Evolutionary conservation across 2,888 invertebrate genomes (phyloP), one percentile per base, ranked within the genome.

Genomic region (Hirtodrosophila histrioides): DNA sequence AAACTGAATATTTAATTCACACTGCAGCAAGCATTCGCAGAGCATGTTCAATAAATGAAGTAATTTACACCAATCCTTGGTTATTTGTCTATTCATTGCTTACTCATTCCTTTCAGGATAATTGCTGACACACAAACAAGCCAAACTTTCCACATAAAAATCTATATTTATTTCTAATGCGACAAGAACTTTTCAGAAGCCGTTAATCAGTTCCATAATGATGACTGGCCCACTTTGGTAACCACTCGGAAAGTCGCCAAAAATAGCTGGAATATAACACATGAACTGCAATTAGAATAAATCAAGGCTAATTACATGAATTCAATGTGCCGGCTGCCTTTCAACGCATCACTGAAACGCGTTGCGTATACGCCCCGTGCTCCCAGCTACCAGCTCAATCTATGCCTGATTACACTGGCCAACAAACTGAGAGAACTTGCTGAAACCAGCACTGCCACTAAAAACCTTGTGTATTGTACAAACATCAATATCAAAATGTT

Each of bases 31-130:
- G 17, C 17, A 17, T 17, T 64, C 58, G 53, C 64, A 62, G 40
- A 66, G 58, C 76, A 65, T 72, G 63, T 82, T 86, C 81, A 86
- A 83, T 86, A 83, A 86, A 86, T 61, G 61, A 73, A 83, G 84
- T 83, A 78, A 84, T 86, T 83, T 83, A 86, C 84, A 83, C 86
- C 63, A 86, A 65, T 35, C 10, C 9, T 23, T 17, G n/a, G n/a
- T 4, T 29, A 5, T n/a, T 33, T 24, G 8, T 45, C 4, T 29
- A 0, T 23, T 23, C 4, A 9, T 3, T 24, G 40, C 41, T 6
- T 3, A 46, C 40, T n/a, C 27, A 27, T 27, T 2, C 27, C 7
- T 31, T 31, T 31, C 31, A 31, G 27, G 5, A 31, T 31, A 31
- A 8, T 31, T 31, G 7, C 7, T 31, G 9, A 9, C 31, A 31